A percentile compares a stretch with the other conserved stretches of the same genome.
These are phyloP conservation scores for Chrysolina haemoptera DNA, from an alignment of 2,888 invertebrate genomes.

Conservation along the genomic window DNA sequence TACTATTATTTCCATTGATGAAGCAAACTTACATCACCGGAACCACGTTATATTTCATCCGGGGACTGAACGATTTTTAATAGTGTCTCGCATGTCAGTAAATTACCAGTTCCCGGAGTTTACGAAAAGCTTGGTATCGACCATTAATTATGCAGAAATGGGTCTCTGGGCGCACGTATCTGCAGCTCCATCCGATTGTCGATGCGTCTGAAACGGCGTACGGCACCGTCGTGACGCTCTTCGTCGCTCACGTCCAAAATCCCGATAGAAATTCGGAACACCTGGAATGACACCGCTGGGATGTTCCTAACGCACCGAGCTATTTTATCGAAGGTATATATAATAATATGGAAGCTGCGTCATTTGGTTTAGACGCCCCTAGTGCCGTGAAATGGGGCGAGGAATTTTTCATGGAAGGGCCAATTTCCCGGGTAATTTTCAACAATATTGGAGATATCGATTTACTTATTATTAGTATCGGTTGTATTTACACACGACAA, in stretches of 20 bases:
- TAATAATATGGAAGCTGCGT: conserved; percentile 1
- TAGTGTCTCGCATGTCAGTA: not conserved
- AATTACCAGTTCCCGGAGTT: conserved; percentile 9
- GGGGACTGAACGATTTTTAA: conserved; percentile 8
- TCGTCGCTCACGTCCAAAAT: conserved; percentile 10
- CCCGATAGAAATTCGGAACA: not conserved
- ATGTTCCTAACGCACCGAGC: not conserved
- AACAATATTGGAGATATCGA: too few species aligned
- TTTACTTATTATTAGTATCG: too few species aligned
- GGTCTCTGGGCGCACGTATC: conserved; percentile 16
- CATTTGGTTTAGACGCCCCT: not conserved
- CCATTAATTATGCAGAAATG: conserved; percentile 26
- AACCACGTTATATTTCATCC: not conserved
- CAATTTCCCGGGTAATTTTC: too few species aligned
- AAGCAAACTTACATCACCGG: not conserved
- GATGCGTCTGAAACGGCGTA: conserved; percentile 9
- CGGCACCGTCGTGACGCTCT: not conserved
- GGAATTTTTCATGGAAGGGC: too few species aligned
- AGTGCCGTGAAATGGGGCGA: too few species aligned
- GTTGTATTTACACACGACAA: too few species aligned
- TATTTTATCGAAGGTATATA: conserved; percentile 2
- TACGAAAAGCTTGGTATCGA: conserved; percentile 8
- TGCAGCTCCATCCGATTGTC: conserved; percentile 15
- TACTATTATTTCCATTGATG: too few species aligned
- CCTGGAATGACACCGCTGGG: not conserved